Base-by-base conservation (phyloP, 2,888 invertebrate species). In the Aplocera efformata region DNA sequence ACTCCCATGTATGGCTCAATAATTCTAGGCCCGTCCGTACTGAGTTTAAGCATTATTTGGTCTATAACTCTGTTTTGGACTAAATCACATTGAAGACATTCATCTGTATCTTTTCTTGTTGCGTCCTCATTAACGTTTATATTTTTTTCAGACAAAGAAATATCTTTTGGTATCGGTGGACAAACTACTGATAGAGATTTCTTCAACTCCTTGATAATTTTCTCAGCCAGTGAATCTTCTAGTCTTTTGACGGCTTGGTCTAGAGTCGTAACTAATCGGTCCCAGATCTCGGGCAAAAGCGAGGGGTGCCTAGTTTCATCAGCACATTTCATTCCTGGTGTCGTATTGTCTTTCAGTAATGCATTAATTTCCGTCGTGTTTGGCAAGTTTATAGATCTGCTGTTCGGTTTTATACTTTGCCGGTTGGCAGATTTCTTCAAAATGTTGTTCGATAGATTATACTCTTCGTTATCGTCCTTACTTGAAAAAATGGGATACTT, bases 11-110 rank as follows among this genome's bases (percentile, higher is more conserved):
- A 32, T 13, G 36, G 41, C 5, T 50, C 42, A 1, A 42, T 20
- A 1, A 38, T 31, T 31, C 56, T 60, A 0, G 60, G 45, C 0
- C 44, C 53, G 27, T 67, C 63, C 1, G 51, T 32, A 28, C 60
- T 71, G 0, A 78, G 26, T 38, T 67, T 73, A 1, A 57, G 22
- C 61, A 75, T 58, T 3, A 83, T 44, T 44, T 71, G 55, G 39
- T 84, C 84, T 31, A 83, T 74, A 0, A 64, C 42, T 23, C 73
- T 60, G 17, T 64, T 81, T 6, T 72, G 58, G 3, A 80, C 58
- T 23, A 83, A 51, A 45, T 69, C 56, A 36, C 86, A 84, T 48
- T 85, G 84, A 5, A 74, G 42, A 28, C 52, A 51, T 49, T 59
- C 56, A 20, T 74, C 51, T n/a, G 8, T 8, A 23, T 11, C 34